These are phyloP conservation scores for Pomatorhinus ruficollis DNA, from an alignment of 2,113 vertebrate species.

Conservation along the genomic window DNA sequence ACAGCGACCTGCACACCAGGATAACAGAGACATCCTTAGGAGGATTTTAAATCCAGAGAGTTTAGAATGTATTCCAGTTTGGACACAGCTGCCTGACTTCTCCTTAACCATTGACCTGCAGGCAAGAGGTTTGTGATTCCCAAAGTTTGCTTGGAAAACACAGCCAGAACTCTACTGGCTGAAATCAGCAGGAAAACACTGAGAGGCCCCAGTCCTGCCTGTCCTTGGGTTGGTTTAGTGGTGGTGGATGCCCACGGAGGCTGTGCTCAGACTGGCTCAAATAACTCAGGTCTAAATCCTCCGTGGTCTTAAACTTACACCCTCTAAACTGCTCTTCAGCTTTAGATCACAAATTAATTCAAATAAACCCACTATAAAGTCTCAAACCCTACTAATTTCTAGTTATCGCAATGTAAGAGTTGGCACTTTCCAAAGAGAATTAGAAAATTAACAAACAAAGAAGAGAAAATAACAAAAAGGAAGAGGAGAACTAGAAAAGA, in stretches of 20 bases:
- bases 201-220: neutral
- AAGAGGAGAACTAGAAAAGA: neutral
- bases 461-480: neutral
- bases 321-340: neutral
- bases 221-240: neutral
- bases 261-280: neutral
- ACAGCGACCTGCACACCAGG: accelerated
- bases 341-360: neutral
- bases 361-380: neutral
- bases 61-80: neutral
- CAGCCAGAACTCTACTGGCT: neutral
- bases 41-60: neutral
- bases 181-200: neutral
- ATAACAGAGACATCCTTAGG: neutral
- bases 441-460: neutral
- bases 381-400: neutral
- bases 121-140: neutral
- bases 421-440: neutral
- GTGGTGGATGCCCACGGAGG: neutral
- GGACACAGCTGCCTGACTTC: neutral
- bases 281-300: neutral
- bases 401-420: neutral
- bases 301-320: neutral
- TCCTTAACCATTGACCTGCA: neutral
- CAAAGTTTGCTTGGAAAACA: neutral